Base-by-base conservation (phyloP, 1,140 invertebrate genomes). In the Coenobita brevimanus region DNA sequence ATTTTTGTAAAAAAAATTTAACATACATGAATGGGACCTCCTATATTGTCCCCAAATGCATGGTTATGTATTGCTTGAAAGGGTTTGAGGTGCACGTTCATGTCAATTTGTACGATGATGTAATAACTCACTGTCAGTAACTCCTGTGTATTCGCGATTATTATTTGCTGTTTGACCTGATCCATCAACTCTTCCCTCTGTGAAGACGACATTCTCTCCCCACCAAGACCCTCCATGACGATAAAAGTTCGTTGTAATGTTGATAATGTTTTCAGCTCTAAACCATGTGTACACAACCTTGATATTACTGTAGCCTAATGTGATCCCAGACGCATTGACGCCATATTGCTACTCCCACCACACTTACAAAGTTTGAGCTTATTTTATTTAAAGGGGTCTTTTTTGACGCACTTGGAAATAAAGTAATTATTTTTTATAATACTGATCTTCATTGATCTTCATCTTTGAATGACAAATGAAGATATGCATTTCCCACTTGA, bases 151-250 rank as follows among this genome's bases (percentile, higher is more conserved):
- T 98, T 98, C 33, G 97, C 97, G 60, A 99, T 94, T 0, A 97
- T 97, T 88, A 99, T 96, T 94, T 99, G 97, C 93, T 99, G 97
- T 93, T 98, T 98, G 10, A 99, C 96, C 94, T 98, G 97, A 91
- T 97, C 96, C 96, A 99, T 98, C 33, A 99, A 92, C 91, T 98
- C 97, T 89, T 97, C 97, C 91, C 96, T 97, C 92, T 98, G 96
- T 54, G 93, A 93, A 24, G 95, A 94, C 43, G 95, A 92, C 79
- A 95, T 90, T 87, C 93, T 93, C 6, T 81, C 78, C 4, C 57
- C 13, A n/a, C 54, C 67, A 10, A 81, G 30, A 3, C 57, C 62
- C 21, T 81, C 78, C 78, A 81, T 81, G n/a, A n/a, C n/a, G n/a
- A n/a, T n/a, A 62, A 13, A 54, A 54, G 21, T 54, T 54, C 21